These are phyloP conservation scores for Taeniopygia guttata DNA, from an alignment of 2,797 vertebrate species.

Conservation along the genomic window DNA sequence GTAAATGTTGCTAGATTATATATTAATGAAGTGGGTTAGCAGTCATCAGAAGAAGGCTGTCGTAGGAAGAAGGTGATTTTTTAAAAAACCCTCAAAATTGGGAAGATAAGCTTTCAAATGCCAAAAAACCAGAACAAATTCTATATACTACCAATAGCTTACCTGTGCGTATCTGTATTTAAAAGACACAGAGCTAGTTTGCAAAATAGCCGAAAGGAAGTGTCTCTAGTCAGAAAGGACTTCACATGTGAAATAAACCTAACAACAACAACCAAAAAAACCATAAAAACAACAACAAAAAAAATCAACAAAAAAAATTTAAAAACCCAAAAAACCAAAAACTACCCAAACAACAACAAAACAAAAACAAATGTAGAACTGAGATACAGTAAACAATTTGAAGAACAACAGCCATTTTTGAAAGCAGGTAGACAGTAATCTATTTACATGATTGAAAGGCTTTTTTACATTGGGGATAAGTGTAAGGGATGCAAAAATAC, in stretches of 20 bases:
- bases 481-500: background rate
- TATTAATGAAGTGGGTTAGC: background rate
- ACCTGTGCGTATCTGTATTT: background rate
- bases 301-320: no score
- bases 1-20: background rate
- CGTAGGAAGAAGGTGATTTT: background rate
- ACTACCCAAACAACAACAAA: no score
- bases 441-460: background rate
- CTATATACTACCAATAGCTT: background rate
- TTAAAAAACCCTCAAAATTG: background rate
- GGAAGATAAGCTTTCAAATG: background rate
- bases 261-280: background rate
- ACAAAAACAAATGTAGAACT: background rate
- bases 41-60: background rate
- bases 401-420: background rate
- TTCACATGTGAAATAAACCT: background rate
- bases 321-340: background rate
- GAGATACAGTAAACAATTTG: background rate
- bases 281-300: no score
- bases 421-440: background rate
- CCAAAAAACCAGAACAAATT: background rate
- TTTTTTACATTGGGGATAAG: background rate
- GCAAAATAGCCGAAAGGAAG: background rate
- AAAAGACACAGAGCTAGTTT: background rate
- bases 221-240: background rate